Evolutionary conservation across 2,113 vertebrate genomes (phyloP).

Genomic region (Amphiprion percula): DNA sequence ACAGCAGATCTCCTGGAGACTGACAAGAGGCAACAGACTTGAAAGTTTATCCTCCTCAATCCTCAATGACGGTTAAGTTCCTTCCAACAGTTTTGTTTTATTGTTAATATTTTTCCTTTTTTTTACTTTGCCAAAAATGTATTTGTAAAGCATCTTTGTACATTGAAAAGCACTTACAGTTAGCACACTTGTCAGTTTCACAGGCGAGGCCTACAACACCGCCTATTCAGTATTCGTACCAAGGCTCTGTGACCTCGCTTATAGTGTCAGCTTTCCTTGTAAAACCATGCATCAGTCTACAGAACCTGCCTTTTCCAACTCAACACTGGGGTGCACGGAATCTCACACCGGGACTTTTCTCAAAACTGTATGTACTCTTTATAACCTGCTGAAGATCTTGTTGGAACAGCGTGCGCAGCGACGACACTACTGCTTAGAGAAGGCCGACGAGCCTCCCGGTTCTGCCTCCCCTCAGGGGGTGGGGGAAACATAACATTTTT

Average conservation of each 20-base stretch:
- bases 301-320: constrained; percentile 67
- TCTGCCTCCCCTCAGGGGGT: constrained; percentile 4
- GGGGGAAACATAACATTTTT: constrained; percentile 51
- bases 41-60: constrained; percentile 51
- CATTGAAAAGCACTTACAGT: constrained; percentile 80
- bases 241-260: constrained; percentile 56
- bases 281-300: constrained; percentile 51
- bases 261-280: constrained; percentile 62
- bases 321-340: constrained; percentile 69
- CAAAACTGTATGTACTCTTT: constrained; percentile 67
- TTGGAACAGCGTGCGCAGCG: constrained; percentile 36
- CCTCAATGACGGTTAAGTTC: constrained; percentile 47
- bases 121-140: constrained; percentile 77
- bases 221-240: constrained; percentile 72
- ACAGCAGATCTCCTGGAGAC: constrained; percentile 28
- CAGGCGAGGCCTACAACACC: constrained; percentile 46
- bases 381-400: constrained; percentile 68
- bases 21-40: constrained; percentile 45
- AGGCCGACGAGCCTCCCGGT: constrained; percentile 36
- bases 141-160: constrained; percentile 76
- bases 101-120: constrained; percentile 34
- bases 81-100: constrained; percentile 58
- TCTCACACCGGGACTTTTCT: constrained; percentile 33
- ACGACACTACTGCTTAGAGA: constrained; percentile 72
- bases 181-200: constrained; percentile 67